These are phyloP conservation scores for Operophtera brumata DNA, from an alignment of 2,888 invertebrate species.

Conservation along the genomic window DNA sequence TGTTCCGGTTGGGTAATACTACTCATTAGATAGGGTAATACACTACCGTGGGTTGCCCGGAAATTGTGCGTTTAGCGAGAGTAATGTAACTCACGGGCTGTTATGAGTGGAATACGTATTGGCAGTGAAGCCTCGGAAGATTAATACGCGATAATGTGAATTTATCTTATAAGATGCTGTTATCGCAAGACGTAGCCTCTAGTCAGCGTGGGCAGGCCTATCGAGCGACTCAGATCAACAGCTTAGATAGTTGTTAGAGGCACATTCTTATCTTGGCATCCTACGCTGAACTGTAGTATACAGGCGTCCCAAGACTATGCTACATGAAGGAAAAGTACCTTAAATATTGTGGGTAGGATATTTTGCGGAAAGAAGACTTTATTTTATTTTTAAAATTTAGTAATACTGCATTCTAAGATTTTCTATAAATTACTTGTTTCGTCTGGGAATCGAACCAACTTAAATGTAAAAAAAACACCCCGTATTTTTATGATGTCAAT, in stretches of 20 bases:
- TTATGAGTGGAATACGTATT: constrained; percentile 51
- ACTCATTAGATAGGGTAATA: neutral
- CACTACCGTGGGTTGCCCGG: constrained; percentile 35
- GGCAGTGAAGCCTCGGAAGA: constrained; percentile 49
- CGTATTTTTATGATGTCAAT: no score
- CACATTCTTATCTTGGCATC: constrained; percentile 41
- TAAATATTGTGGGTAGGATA: no score
- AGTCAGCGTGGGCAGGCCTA: constrained; percentile 48
- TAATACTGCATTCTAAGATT: no score
- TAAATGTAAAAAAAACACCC: no score
- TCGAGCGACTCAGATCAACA: constrained; percentile 29
- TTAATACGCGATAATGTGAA: constrained; percentile 62
- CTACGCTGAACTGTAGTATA: constrained; percentile 42
- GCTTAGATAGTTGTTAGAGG: constrained; percentile 30
- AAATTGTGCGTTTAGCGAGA: constrained; percentile 43
- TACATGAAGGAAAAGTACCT: no score
- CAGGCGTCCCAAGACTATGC: no score
- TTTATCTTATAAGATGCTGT: constrained; percentile 59
- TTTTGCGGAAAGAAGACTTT: no score
- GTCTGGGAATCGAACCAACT: no score
- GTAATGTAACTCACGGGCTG: constrained; percentile 43
- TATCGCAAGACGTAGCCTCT: constrained; percentile 51
- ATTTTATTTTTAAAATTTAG: no score
- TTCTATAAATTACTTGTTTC: no score
- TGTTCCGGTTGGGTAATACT: neutral